These are phyloP conservation scores for Drosophila buzzatii DNA, from an alignment of 2,888 invertebrate genomes.

Conservation along the genomic window DNA sequence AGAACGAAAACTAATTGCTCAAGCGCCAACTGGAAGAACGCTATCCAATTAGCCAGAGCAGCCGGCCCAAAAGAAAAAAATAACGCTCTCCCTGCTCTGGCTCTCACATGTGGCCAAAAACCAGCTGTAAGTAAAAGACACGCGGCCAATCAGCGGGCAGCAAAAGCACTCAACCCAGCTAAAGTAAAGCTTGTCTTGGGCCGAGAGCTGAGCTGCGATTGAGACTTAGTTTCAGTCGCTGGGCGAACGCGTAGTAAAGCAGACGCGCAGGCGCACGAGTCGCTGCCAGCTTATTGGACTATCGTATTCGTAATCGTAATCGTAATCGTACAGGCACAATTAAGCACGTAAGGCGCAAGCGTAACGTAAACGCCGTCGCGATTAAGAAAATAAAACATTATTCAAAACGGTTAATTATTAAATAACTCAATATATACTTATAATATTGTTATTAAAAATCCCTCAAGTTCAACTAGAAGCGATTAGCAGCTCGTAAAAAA, in stretches of 20 bases:
- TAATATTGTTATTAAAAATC: constrained; percentile 3
- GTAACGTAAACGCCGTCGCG: constrained; percentile 43
- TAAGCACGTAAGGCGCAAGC: constrained; percentile 44
- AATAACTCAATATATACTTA: constrained; percentile 27
- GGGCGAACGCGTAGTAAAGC: constrained; percentile 61
- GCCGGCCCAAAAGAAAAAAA: constrained; percentile 30
- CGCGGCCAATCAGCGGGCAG: constrained; percentile 59
- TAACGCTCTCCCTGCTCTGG: constrained; percentile 16
- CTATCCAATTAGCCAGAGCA: constrained; percentile 71
- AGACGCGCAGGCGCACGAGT: constrained; percentile 72
- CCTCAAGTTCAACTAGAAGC: constrained; percentile 46
- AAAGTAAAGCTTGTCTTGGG: constrained; percentile 44
- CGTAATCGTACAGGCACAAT: neutral
- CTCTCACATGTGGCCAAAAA: constrained; percentile 58
- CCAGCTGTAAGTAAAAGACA: constrained; percentile 50
- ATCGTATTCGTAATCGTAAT: constrained; percentile 36
- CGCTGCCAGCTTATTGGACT: constrained; percentile 38
- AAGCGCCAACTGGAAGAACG: constrained; percentile 72
- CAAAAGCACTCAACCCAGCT: constrained; percentile 65
- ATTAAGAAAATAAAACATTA: constrained; percentile 29
- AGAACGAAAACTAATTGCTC: constrained; percentile 77
- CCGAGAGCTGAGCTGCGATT: constrained; percentile 30
- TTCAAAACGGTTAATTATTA: constrained; percentile 35
- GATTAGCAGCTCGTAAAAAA: constrained; percentile 52
- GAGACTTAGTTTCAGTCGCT: constrained; percentile 54